These are phyloP conservation scores for Stomatorhinus walkeri DNA, from an alignment of 2,797 vertebrate genomes.

Conservation along the genomic window DNA sequence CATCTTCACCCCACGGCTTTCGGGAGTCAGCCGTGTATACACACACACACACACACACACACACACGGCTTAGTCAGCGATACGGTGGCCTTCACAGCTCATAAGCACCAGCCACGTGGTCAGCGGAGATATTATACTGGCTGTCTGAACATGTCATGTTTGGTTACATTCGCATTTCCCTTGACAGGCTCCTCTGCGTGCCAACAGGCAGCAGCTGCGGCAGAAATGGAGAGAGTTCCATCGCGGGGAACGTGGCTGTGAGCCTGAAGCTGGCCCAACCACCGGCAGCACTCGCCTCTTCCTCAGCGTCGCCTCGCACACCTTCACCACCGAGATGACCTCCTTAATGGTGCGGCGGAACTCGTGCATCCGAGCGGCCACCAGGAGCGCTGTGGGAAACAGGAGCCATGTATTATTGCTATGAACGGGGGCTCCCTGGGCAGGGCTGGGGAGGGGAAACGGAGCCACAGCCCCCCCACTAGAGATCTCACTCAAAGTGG, in stretches of 20 bases:
- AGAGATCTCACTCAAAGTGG: neutral
- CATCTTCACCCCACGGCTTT: neutral
- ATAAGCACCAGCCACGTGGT: neutral
- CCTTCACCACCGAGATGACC: constrained; percentile 88
- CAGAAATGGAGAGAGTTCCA: neutral
- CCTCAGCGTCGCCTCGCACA: constrained; percentile 83
- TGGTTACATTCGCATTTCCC: neutral
- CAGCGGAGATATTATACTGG: neutral
- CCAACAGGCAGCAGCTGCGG: neutral
- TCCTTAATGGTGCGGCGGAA: constrained; percentile 89
- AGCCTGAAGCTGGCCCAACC: neutral
- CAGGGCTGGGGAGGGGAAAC: neutral
- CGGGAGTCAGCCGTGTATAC: neutral
- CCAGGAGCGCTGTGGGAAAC: constrained; percentile 73
- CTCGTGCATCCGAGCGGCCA: constrained; percentile 87
- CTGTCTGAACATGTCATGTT: neutral
- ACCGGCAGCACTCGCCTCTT: constrained; percentile 68
- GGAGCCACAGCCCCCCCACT: neutral
- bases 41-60: too few species aligned
- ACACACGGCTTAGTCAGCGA: neutral
- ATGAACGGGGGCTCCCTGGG: neutral
- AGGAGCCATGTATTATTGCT: neutral
- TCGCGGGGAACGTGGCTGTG: neutral
- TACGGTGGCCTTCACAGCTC: neutral
- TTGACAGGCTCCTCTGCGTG: constrained; percentile 5